Evolutionary conservation across 2,113 vertebrate genomes (phyloP).

Genomic region (Megaceryle maxima): DNA sequence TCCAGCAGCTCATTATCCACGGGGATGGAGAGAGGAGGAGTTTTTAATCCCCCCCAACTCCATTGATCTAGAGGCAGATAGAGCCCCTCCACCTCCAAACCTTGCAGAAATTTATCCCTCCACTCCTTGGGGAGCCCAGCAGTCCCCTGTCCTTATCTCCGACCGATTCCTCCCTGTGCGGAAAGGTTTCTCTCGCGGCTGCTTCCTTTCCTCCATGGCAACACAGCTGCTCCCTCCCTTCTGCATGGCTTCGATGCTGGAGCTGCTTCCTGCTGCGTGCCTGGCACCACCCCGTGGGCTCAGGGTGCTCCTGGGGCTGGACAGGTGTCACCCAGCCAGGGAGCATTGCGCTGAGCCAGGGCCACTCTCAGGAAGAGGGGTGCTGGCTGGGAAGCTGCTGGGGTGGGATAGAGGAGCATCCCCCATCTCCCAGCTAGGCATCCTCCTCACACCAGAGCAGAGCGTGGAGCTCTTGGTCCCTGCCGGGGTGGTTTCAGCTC

Average conservation of each 20-base stretch:
- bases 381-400: not conserved
- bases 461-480: accelerated
- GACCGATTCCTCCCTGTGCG: not conserved
- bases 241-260: not conserved
- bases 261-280: not conserved
- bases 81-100: not conserved
- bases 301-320: accelerated
- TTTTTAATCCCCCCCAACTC: not conserved
- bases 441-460: not conserved
- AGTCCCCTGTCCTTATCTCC: not conserved
- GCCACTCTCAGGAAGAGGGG: accelerated
- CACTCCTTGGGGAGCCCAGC: not conserved
- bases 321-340: not conserved
- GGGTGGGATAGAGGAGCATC: not conserved
- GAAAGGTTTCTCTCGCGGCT: slow-evolving; percentile 40
- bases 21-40: not conserved
- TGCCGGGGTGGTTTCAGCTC: not conserved
- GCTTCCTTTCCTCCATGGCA: slow-evolving; percentile 57
- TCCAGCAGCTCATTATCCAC: accelerated
- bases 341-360: accelerated
- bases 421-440: not conserved
- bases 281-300: accelerated
- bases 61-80: not conserved
- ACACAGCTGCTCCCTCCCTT: slow-evolving; percentile 27
- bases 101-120: not conserved